Conservation (phyloP, 2,113 vertebrate species). For the Eudyptes chrysolophus region DNA sequence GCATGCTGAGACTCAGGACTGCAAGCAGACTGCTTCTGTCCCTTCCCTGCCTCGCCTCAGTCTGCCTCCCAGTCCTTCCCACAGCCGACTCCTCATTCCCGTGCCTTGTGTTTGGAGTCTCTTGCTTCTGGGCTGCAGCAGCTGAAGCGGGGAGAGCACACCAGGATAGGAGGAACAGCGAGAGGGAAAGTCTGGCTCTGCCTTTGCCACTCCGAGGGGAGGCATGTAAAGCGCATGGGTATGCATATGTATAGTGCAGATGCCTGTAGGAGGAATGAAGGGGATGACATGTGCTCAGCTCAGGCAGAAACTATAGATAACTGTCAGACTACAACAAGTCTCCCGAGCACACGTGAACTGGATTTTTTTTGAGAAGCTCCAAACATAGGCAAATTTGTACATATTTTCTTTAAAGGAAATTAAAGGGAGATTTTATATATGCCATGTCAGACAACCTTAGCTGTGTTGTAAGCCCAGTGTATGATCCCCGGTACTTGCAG, state of each 20-base stretch:
- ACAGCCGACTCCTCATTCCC: accelerated
- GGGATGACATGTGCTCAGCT: neutral
- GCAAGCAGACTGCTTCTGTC: too few species aligned
- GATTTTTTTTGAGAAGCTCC: neutral
- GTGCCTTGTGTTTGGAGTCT: neutral
- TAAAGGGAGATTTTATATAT: neutral
- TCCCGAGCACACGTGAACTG: neutral
- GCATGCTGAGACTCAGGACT: neutral
- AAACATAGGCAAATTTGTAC: neutral
- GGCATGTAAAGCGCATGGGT: neutral
- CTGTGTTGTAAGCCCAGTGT: neutral
- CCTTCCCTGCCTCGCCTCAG: neutral
- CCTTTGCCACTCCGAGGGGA: neutral
- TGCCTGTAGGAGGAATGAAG: conserved; percentile 33
- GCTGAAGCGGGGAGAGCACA: neutral
- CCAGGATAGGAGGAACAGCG: neutral
- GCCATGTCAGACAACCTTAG: neutral
- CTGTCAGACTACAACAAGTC: neutral
- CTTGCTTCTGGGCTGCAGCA: neutral
- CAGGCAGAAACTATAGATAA: neutral
- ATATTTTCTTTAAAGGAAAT: neutral
- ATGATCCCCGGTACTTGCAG: neutral
- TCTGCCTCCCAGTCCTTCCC: neutral
- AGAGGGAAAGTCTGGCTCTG: neutral
- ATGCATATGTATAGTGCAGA: neutral